phyloP scores from a whole-genome alignment of 1,140 invertebrate genomes.

The Ceratina australensis region DNA sequence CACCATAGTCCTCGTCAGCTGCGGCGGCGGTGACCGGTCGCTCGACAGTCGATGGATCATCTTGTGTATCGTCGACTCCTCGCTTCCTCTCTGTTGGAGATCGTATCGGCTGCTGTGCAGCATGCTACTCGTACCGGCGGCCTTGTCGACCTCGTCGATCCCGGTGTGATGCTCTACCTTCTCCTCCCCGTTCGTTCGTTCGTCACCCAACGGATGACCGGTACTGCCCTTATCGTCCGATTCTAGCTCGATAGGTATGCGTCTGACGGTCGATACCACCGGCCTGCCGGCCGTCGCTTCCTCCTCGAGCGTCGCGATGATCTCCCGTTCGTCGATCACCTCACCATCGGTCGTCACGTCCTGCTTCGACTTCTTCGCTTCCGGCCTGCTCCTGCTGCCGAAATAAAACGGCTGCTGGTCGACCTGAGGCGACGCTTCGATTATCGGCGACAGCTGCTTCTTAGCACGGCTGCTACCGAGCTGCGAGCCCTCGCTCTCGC shows the following conservation, averaged over 20 bases:
- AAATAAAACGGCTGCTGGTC: slow-evolving; percentile 83
- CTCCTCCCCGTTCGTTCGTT: slow-evolving; percentile 9
- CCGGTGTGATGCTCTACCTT: slow-evolving; percentile 44
- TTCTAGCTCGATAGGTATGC: slow-evolving; percentile 42
- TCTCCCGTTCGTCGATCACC: slow-evolving; percentile 13
- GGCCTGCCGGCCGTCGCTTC: slow-evolving; percentile 45
- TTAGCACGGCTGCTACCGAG: slow-evolving; percentile 73
- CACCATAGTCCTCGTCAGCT: slow-evolving; percentile 81
- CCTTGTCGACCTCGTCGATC: slow-evolving; percentile 64
- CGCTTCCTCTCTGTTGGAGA: slow-evolving; percentile 53
- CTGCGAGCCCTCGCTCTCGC: slow-evolving; percentile 74
- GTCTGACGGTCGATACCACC: slow-evolving; percentile 47
- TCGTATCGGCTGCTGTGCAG: slow-evolving; percentile 74
- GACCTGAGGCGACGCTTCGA: slow-evolving; percentile 83
- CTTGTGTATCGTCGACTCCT: slow-evolving; percentile 74
- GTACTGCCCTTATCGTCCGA: slow-evolving; percentile 28
- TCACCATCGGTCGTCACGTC: slow-evolving; percentile 51
- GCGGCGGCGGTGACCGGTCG: slow-evolving; percentile 82
- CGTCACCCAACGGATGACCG: neutral
- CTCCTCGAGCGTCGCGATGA: slow-evolving; percentile 13
- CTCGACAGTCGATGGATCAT: slow-evolving; percentile 76
- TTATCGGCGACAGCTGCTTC: slow-evolving; percentile 88
- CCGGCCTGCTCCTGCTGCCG: slow-evolving; percentile 37
- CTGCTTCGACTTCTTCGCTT: slow-evolving; percentile 69
- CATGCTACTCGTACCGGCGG: slow-evolving; percentile 69